Evolutionary conservation across 2,888 invertebrate genomes (phyloP), one percentile per base, ranked within the genome.

Genomic region (Cataglyphis altisquamis): DNA sequence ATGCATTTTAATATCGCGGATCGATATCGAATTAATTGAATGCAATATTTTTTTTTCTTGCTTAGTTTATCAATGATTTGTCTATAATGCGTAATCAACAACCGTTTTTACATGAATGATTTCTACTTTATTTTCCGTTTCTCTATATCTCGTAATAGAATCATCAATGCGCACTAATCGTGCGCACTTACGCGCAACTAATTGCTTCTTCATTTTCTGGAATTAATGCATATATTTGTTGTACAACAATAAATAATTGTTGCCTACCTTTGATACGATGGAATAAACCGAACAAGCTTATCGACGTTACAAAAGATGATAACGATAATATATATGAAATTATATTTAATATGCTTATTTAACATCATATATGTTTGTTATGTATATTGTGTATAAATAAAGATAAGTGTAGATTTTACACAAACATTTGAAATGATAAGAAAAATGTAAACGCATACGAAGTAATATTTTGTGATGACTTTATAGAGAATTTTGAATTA

Each of bases 181-280:
- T 48, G 72, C 73, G 70, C 68, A 77, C 63, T 80, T 75, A 75
- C 67, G 67, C 45, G 55, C 68, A 21, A 73, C 72, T 80, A 57
- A 66, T 84, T 80, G 77, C 80, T n/a, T 72, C 62, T 80, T 45
- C 39, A 67, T 77, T 83, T 77, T 39, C 64, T 63, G 39, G 72
- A 75, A 85, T 81, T 83, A 83, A 87, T 77, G 75, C 83, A 39
- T 72, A 39, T 72, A 55, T 84, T 84, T 75, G 74, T 60, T 78
- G 75, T 80, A 77, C 57, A 32, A 41, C 64, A 32, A 57, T 60
- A 25, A 25, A 68, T 74, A 81, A 81, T 63, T 36, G 25, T 74
- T 64, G 32, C 25, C 15, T 10, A 55, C 29, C 55, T 70, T 25
- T 25, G 25, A 25, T 18, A 10, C 41, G 32, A 25, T 45, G 45